These are phyloP conservation scores for Cepphus grylle DNA, from an alignment of 2,113 vertebrate genomes.

Conservation along the genomic window DNA sequence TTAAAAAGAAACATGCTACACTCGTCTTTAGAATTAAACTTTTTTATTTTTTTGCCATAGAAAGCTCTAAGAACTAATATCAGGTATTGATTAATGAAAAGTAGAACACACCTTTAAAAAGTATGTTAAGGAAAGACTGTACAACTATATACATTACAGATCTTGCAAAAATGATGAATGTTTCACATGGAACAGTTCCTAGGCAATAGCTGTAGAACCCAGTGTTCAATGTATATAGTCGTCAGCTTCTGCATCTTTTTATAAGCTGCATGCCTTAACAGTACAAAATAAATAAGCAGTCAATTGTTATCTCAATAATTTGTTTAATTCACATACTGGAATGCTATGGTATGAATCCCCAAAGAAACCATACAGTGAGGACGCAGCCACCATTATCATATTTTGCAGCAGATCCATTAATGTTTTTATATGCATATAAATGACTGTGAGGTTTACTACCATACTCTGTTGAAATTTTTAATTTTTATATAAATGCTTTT, in stretches of 20 bases:
- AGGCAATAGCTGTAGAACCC: conserved; percentile 33
- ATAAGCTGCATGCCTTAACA: conserved; percentile 54
- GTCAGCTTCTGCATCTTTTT: conserved; percentile 40
- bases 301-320: not conserved
- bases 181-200: not conserved
- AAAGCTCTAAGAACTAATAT: conserved; percentile 83
- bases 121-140: conserved; percentile 69
- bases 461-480: conserved; percentile 11
- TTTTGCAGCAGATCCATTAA: not conserved
- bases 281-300: conserved; percentile 67
- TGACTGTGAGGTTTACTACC: conserved; percentile 4
- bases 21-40: conserved; percentile 62
- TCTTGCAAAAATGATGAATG: conserved; percentile 20
- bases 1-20: conserved; percentile 29
- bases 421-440: not conserved
- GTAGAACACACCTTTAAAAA: conserved; percentile 70
- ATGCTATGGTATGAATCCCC: conserved; percentile 52
- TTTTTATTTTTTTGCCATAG: conserved; percentile 78
- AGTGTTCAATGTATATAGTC: conserved; percentile 11
- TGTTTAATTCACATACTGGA: conserved; percentile 44
- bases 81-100: conserved; percentile 71
- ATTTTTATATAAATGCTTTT: conserved; percentile 13
- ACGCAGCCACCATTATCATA: not conserved
- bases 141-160: conserved; percentile 76
- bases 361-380: not conserved